These are phyloP conservation scores for Athalia rosae DNA, from an alignment of 2,888 invertebrate genomes.

Conservation along the genomic window DNA sequence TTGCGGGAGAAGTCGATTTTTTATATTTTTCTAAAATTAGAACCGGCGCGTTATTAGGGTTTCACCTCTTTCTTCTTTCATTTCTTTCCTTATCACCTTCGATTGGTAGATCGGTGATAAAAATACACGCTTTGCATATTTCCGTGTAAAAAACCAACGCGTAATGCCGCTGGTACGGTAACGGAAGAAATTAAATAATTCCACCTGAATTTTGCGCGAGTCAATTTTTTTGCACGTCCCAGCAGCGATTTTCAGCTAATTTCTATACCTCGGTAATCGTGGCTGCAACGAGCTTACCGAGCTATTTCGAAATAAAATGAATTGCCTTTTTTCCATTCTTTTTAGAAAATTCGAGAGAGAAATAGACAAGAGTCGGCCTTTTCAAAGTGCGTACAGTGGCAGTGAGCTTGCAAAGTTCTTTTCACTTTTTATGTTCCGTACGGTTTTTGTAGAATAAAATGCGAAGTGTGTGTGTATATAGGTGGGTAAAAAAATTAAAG, in stretches of 20 bases:
- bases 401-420: slow-evolving; percentile 1
- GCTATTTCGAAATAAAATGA: slow-evolving; percentile 16
- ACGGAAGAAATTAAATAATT: too few species aligned
- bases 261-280: too few species aligned
- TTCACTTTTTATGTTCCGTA: background rate
- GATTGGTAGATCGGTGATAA: slow-evolving; percentile 32
- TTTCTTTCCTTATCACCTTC: slow-evolving; percentile 8
- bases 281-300: too few species aligned
- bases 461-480: too few species aligned
- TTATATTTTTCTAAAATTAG: slow-evolving; percentile 20
- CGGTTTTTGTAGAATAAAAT: background rate
- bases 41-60: background rate
- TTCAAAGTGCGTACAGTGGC: slow-evolving; percentile 16
- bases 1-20: slow-evolving; percentile 1
- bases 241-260: too few species aligned
- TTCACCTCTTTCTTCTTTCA: background rate
- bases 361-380: slow-evolving; percentile 26
- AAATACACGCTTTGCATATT: slow-evolving; percentile 1
- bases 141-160: too few species aligned
- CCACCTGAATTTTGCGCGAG: too few species aligned
- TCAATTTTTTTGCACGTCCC: too few species aligned
- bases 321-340: slow-evolving; percentile 15
- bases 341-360: slow-evolving; percentile 15
- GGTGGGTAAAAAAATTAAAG: slow-evolving; percentile 8
- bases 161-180: too few species aligned